A percentile compares a stretch with the other conserved stretches of the same genome.
phyloP scores from a whole-genome alignment of 2,888 invertebrate genomes.

The Buathra laborator region DNA sequence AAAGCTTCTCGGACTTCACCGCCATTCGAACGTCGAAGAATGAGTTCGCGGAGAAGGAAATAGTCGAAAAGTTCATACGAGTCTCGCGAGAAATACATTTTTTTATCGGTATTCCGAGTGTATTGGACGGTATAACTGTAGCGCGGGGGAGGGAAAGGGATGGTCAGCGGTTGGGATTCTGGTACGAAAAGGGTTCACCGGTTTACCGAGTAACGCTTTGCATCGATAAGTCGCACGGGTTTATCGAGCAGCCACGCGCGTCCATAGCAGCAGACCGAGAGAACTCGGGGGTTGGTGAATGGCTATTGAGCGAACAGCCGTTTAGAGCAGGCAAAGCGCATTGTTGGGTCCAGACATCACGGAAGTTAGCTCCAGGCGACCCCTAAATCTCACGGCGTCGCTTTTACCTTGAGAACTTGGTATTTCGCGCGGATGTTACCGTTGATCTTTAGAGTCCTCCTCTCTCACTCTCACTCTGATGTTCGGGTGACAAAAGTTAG shows the following conservation, averaged over 20 bases:
- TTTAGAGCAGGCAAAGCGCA: conserved; percentile 75
- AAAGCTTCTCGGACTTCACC: neutral
- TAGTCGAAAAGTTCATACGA: neutral
- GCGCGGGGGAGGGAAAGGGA: neutral
- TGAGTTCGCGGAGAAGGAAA: conserved; percentile 21
- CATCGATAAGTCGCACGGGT: conserved; percentile 42
- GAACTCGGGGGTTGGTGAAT: conserved; percentile 48
- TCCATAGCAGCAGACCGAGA: conserved; percentile 30
- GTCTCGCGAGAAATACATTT: conserved; percentile 30
- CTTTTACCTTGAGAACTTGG: conserved; percentile 16
- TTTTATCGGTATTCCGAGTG: neutral
- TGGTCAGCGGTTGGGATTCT: conserved; percentile 9
- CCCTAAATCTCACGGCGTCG: conserved; percentile 48
- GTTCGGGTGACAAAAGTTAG: neutral
- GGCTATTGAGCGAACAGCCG: conserved; percentile 78
- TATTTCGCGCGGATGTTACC: conserved; percentile 19
- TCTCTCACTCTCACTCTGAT: too few species aligned
- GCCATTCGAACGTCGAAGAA: neutral
- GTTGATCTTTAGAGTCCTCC: conserved; percentile 5
- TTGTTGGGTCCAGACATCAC: conserved; percentile 77
- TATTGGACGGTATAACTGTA: neutral
- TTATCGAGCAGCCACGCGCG: conserved; percentile 42
- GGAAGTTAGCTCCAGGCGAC: conserved; percentile 70
- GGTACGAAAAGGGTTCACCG: conserved; percentile 23
- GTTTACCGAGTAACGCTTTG: conserved; percentile 33